A percentile compares a stretch with the other conserved stretches of the same genome.
Evolutionary conservation across 1,140 invertebrate species (phyloP).

Genomic region (Caerostris darwini): DNA sequence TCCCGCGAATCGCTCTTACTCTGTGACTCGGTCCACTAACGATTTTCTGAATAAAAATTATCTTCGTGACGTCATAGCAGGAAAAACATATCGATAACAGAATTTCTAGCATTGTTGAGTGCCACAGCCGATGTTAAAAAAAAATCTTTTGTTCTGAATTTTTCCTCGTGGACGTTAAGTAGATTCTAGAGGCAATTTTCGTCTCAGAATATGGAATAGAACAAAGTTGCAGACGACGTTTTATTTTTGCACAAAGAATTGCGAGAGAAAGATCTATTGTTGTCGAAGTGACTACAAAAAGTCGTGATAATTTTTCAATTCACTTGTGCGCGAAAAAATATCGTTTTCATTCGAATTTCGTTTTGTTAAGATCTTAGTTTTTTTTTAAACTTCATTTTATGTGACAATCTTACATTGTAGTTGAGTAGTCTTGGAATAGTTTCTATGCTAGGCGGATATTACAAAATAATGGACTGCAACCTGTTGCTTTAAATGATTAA

Average conservation of each 20-base stretch:
- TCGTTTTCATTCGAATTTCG: not conserved
- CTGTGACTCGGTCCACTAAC: not conserved
- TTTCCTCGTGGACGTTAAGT: not conserved
- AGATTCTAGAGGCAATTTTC: not conserved
- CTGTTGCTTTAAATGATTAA: too few relatives aligned
- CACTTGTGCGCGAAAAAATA: not conserved
- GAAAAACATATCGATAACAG: constrained; percentile 42
- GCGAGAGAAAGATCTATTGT: constrained; percentile 24
- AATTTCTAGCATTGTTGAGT: constrained; percentile 10
- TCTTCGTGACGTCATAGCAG: constrained; percentile 16
- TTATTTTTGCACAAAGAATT: constrained; percentile 38
- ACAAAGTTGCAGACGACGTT: not conserved
- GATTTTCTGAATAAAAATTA: constrained; percentile 27
- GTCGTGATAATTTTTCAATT: not conserved
- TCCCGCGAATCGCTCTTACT: not conserved
- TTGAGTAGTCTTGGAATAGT: not conserved
- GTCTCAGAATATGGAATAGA: not conserved
- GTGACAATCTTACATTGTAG: not conserved
- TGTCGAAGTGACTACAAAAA: not conserved
- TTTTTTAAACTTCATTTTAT: not conserved
- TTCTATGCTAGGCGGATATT: not conserved
- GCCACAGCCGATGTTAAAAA: not conserved
- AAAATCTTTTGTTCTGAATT: constrained; percentile 30
- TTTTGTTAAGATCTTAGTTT: not conserved
- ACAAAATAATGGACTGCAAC: too few relatives aligned